Percentiles rank a stretch among this genome's conserved stretches.
Evolutionary conservation across 2,888 invertebrate species (phyloP).

Genomic region (Unio delphinus): DNA sequence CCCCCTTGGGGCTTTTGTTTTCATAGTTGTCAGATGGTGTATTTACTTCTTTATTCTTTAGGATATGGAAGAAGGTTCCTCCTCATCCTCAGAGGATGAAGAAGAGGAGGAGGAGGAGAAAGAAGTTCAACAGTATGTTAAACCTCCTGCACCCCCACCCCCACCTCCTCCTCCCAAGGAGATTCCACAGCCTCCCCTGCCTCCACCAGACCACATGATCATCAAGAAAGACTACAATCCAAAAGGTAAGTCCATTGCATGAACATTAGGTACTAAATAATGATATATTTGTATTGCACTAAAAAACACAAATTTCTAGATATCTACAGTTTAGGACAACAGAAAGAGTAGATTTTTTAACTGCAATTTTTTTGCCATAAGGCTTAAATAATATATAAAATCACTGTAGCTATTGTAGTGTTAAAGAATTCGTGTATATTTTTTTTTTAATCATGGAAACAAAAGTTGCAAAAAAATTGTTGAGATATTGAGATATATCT

Average conservation of each 20-base stretch:
- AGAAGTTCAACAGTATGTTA: slow-evolving; percentile 25
- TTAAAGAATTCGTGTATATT: too few species aligned
- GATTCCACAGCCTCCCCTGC: slow-evolving; percentile 80
- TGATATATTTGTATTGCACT: background rate
- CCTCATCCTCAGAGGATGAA: slow-evolving; percentile 42
- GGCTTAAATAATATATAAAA: too few species aligned
- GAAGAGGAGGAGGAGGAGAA: slow-evolving; percentile 49
- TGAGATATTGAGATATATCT: too few species aligned
- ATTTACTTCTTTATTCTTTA: too few species aligned
- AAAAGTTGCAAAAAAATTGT: too few species aligned
- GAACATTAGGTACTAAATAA: background rate
- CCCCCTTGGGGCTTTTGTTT: too few species aligned
- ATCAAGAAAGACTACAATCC: slow-evolving; percentile 98
- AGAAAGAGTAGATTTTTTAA: too few species aligned
- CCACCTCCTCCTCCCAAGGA: slow-evolving; percentile 73
- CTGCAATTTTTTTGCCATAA: too few species aligned
- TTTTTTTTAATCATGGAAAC: too few species aligned
- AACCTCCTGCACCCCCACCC: slow-evolving; percentile 59
- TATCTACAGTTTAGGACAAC: background rate
- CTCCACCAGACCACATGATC: slow-evolving; percentile 93
- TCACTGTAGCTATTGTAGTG: too few species aligned
- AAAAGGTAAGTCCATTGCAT: slow-evolving; percentile 75
- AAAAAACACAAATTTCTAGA: background rate
- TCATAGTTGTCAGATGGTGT: too few species aligned
- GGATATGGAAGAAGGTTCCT: slow-evolving; percentile 61